Conservation (phyloP, 1,140 invertebrate species). For the Reticulitermes speratus region DNA sequence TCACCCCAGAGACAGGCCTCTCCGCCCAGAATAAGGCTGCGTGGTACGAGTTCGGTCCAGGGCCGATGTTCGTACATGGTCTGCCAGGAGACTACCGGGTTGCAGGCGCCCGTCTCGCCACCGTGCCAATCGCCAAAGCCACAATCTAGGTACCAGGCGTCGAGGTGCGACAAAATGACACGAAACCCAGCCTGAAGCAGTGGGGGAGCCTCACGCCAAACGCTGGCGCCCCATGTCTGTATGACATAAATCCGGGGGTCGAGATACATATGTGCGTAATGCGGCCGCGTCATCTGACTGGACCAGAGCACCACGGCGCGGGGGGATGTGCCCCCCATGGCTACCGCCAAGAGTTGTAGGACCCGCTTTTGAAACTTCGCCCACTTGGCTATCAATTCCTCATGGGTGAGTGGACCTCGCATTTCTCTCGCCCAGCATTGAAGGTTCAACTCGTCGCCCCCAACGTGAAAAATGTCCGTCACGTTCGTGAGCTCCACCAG, state of each 20-base stretch:
- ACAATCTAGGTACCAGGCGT: conserved; percentile 84
- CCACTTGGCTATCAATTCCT: conserved; percentile 59
- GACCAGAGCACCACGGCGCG: conserved; percentile 71
- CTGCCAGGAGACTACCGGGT: conserved; percentile 80
- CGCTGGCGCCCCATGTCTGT: conserved; percentile 72
- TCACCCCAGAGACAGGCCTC: conserved; percentile 73
- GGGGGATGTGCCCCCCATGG: conserved; percentile 62
- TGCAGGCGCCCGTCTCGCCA: conserved; percentile 67
- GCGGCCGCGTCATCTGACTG: conserved; percentile 66
- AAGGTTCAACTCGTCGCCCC: conserved; percentile 67
- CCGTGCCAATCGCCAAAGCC: conserved; percentile 79
- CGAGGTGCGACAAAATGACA: conserved; percentile 78
- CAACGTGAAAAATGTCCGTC: conserved; percentile 84
- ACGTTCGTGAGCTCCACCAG: conserved; percentile 62
- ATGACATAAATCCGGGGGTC: conserved; percentile 43
- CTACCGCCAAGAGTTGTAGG: conserved; percentile 58
- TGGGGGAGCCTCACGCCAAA: conserved; percentile 71
- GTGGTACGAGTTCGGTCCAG: conserved; percentile 56
- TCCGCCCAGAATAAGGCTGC: conserved; percentile 58
- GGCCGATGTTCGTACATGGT: conserved; percentile 78
- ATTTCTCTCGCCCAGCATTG: conserved; percentile 8
- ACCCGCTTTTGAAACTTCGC: conserved; percentile 70
- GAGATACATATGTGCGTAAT: conserved; percentile 36
- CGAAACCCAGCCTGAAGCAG: conserved; percentile 70
- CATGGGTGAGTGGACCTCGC: neutral